Conservation (phyloP, 2,888 invertebrate species). For the Papilio protenor region DNA sequence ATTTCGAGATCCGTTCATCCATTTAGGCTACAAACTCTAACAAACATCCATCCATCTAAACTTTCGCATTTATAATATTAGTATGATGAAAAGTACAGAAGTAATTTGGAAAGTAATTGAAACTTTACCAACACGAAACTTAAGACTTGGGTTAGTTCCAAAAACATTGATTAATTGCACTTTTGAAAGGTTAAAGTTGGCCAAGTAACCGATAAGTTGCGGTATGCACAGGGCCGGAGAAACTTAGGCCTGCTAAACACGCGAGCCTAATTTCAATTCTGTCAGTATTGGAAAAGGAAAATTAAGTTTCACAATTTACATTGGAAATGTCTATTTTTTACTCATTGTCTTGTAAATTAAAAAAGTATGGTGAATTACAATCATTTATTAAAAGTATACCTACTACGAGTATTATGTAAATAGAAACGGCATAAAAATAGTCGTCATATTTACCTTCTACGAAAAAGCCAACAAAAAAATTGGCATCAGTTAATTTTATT, state of each 20-base stretch:
- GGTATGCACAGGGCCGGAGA: neutral
- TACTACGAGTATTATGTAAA: too few species aligned
- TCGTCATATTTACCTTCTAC: too few species aligned
- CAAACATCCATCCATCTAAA: too few species aligned
- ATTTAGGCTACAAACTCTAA: too few species aligned
- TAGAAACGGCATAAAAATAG: too few species aligned
- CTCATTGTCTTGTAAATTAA: too few species aligned
- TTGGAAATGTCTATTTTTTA: neutral
- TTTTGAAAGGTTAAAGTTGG: constrained; percentile 24
- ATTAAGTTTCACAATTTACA: neutral
- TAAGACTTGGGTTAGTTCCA: constrained; percentile 12
- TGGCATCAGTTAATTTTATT: too few species aligned
- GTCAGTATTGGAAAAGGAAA: neutral
- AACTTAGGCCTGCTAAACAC: constrained; percentile 16
- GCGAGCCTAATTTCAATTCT: constrained; percentile 15
- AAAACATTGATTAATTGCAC: constrained; percentile 22
- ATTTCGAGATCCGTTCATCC: too few species aligned
- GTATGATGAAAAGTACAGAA: neutral
- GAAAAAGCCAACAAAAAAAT: too few species aligned
- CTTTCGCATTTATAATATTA: too few species aligned
- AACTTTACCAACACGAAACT: constrained; percentile 27
- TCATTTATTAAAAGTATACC: too few species aligned
- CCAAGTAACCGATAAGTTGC: constrained; percentile 16
- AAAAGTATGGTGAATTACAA: too few species aligned
- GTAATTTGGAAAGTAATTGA: constrained; percentile 9